Percentiles rank a stretch among this genome's conserved stretches.
phyloP scores from a whole-genome alignment of 2,888 invertebrate genomes.

The Drosophila stalkeri region DNA sequence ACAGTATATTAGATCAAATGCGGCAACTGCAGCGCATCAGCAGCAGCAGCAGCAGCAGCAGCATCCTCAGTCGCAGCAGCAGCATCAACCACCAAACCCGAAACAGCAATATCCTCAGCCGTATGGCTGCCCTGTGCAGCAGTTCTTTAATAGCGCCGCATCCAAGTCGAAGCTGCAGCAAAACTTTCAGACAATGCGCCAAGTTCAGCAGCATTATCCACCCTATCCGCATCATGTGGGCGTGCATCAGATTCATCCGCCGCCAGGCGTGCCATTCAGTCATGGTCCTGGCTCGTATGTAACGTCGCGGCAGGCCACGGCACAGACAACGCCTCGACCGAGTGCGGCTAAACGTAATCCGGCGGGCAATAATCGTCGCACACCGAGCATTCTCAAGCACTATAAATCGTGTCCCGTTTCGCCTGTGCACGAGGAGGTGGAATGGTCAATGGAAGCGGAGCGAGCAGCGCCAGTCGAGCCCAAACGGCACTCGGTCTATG shows the following conservation, averaged over 20 bases:
- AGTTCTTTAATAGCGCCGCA: conserved; percentile 85
- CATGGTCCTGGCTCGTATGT: conserved; percentile 8
- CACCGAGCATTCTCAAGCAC: conserved; percentile 87
- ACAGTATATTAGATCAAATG: conserved; percentile 70
- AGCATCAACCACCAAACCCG: conserved; percentile 12
- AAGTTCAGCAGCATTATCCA: conserved; percentile 85
- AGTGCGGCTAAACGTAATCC: conserved; percentile 76
- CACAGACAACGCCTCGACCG: conserved; percentile 53
- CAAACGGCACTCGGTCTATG: conserved; percentile 85
- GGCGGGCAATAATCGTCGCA: conserved; percentile 83
- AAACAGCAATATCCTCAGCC: conserved; percentile 35
- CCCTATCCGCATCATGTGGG: conserved; percentile 85
- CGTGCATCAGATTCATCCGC: conserved; percentile 83
- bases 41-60: conserved; percentile 27
- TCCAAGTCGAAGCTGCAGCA: conserved; percentile 85
- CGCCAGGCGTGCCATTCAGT: conserved; percentile 79
- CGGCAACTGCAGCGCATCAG: background rate
- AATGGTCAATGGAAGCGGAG: conserved; percentile 86
- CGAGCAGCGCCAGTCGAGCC: conserved; percentile 77
- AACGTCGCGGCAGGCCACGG: background rate
- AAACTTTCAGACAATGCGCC: conserved; percentile 85
- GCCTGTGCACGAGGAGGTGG: conserved; percentile 92
- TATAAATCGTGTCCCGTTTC: conserved; percentile 93
- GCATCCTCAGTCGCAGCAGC: conserved; percentile 18
- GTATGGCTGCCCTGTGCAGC: conserved; percentile 43